Evolutionary conservation across 1,140 invertebrate genomes (phyloP).

Genomic region (Bombus pascuorum): DNA sequence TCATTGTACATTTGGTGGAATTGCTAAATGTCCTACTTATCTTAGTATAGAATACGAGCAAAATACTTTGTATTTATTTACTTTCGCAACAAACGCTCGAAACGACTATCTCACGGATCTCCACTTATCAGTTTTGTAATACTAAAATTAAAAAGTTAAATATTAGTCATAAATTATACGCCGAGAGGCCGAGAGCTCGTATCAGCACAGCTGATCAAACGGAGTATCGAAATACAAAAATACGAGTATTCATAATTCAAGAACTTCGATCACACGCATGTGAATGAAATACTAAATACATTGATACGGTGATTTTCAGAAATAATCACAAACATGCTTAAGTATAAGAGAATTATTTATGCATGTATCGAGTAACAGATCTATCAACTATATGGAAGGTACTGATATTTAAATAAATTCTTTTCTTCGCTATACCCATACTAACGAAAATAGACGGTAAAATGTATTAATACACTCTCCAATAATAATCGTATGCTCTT

Average conservation of each 20-base stretch:
- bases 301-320: neutral
- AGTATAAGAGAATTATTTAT: neutral
- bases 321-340: neutral
- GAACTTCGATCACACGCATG: neutral
- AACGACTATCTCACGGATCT: neutral
- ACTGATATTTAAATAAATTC: neutral
- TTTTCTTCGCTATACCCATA: neutral
- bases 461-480: neutral
- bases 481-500: neutral
- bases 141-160: neutral
- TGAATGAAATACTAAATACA: neutral
- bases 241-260: neutral
- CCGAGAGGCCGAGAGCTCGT: neutral
- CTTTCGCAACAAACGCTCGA: neutral
- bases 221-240: neutral
- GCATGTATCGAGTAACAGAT: neutral
- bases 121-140: neutral
- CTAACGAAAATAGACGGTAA: no score
- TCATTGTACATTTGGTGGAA: no score
- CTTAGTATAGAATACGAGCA: neutral
- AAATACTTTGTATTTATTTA: neutral
- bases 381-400: neutral
- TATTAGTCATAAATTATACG: neutral
- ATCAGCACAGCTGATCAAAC: neutral
- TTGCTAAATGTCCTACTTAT: no score